Conservation (phyloP, 2,113 vertebrate genomes). For the Agapornis roseicollis region DNA sequence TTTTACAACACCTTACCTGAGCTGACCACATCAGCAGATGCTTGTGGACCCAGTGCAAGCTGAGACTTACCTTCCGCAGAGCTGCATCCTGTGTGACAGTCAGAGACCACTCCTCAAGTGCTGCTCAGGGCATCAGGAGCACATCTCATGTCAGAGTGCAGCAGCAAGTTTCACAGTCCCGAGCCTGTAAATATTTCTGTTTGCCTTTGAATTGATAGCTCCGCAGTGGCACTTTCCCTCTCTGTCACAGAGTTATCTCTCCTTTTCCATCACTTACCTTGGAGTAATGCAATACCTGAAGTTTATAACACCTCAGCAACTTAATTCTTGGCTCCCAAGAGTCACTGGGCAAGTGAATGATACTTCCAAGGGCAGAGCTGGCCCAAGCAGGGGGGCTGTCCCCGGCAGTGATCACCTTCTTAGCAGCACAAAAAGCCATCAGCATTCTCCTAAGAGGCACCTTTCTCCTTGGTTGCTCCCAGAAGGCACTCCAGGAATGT, state of each 20-base stretch:
- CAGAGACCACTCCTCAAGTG: neutral
- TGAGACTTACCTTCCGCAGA: neutral
- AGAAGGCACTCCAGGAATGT: neutral
- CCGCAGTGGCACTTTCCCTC: neutral
- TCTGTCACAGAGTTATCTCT: slow-evolving; percentile 1
- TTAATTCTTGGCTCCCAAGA: neutral
- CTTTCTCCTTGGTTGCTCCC: neutral
- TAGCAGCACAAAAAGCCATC: neutral
- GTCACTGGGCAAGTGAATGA: neutral
- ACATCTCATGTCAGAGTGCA: neutral
- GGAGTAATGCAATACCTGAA: neutral
- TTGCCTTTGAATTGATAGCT: slow-evolving; percentile 16
- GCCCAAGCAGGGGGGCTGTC: neutral
- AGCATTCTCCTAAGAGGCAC: neutral
- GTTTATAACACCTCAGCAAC: neutral
- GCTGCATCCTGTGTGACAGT: neutral
- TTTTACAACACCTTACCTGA: neutral
- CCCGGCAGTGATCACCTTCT: neutral
- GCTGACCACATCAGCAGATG: neutral
- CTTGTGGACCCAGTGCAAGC: neutral
- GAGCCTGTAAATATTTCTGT: neutral
- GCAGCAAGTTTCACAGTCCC: neutral
- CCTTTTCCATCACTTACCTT: slow-evolving; percentile 12
- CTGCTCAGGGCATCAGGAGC: neutral
- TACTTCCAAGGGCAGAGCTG: neutral